Evolutionary conservation across 2,113 vertebrate species (phyloP).

Genomic region (Triplophysa tibetana): DNA sequence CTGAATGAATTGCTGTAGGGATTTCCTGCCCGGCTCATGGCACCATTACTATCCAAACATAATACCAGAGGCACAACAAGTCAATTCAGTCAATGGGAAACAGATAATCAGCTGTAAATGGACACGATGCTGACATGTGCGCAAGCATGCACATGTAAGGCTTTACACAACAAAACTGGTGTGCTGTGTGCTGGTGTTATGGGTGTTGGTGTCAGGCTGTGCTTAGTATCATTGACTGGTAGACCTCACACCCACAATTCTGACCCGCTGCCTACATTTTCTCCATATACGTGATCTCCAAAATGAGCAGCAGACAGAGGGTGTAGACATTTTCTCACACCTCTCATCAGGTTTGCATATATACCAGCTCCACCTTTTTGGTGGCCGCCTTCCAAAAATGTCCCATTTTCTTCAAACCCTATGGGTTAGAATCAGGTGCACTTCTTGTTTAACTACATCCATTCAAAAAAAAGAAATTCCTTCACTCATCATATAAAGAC

Average conservation of each 20-base stretch:
- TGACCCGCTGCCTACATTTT: background rate
- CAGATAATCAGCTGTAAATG: constrained; percentile 1
- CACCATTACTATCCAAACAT: background rate
- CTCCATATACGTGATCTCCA: constrained; percentile 24
- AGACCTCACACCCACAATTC: constrained; percentile 10
- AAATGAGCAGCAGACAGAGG: constrained; percentile 6
- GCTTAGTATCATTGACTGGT: background rate
- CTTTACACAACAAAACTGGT: background rate
- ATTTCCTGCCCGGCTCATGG: constrained; percentile 46
- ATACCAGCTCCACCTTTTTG: background rate
- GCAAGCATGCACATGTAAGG: background rate
- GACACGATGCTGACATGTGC: background rate
- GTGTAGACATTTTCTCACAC: constrained; percentile 20
- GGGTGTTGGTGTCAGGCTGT: constrained; percentile 14
- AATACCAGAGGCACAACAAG: background rate
- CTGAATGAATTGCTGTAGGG: constrained; percentile 45
- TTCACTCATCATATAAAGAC: too few relatives aligned
- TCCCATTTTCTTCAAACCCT: too few relatives aligned
- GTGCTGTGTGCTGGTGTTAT: too few relatives aligned
- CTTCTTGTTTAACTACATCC: too few relatives aligned
- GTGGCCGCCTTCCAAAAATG: background rate
- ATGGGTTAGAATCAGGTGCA: too few relatives aligned
- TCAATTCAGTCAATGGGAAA: constrained; percentile 12
- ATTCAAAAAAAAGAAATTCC: too few relatives aligned
- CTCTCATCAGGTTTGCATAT: background rate